Evolutionary conservation across 92 coral and sea anemone genomes (phyloP).

Genomic region (Epizoanthus scotinus): DNA sequence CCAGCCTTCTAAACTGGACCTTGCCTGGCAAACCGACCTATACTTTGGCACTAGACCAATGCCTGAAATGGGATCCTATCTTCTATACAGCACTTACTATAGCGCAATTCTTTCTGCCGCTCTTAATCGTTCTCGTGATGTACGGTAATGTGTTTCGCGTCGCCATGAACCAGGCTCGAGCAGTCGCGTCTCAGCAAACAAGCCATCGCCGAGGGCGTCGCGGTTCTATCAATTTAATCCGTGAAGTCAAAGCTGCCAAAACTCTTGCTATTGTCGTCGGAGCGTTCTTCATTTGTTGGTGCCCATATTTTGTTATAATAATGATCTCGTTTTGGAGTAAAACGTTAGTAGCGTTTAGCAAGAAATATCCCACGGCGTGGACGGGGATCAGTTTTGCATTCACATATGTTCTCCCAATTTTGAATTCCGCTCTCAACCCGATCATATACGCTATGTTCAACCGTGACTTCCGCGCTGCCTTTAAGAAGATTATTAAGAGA

Average conservation of each 20-base stretch:
- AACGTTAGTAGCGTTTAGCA: not conserved
- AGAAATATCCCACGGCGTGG: not conserved
- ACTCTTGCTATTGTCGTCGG: conserved; percentile 91
- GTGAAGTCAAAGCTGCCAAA: conserved; percentile 95
- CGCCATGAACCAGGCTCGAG: conserved; percentile 88
- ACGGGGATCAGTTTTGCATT: conserved; percentile 54
- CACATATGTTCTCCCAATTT: conserved; percentile 65
- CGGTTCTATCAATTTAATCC: conserved; percentile 67
- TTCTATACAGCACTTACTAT: conserved; percentile 74
- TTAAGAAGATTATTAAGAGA: conserved; percentile 23
- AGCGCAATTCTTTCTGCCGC: conserved; percentile 72
- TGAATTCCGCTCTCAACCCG: conserved; percentile 79
- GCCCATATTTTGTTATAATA: conserved; percentile 69
- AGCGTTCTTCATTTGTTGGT: conserved; percentile 86
- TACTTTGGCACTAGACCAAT: not conserved
- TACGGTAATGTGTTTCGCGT: conserved; percentile 82
- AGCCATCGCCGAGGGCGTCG: conserved; percentile 51
- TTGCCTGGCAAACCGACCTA: conserved; percentile 32
- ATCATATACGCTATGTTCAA: conserved; percentile 82
- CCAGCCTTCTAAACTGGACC: conserved; percentile 58
- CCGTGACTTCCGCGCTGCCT: conserved; percentile 75
- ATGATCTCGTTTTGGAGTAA: conserved; percentile 60
- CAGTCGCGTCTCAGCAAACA: conserved; percentile 85
- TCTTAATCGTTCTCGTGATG: conserved; percentile 71
- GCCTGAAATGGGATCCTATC: conserved; percentile 59